A percentile compares a stretch with the other conserved stretches of the same genome.
These are phyloP conservation scores for Telmatochromis bifrenatus DNA, from an alignment of 2,113 vertebrate genomes.

Conservation along the genomic window DNA sequence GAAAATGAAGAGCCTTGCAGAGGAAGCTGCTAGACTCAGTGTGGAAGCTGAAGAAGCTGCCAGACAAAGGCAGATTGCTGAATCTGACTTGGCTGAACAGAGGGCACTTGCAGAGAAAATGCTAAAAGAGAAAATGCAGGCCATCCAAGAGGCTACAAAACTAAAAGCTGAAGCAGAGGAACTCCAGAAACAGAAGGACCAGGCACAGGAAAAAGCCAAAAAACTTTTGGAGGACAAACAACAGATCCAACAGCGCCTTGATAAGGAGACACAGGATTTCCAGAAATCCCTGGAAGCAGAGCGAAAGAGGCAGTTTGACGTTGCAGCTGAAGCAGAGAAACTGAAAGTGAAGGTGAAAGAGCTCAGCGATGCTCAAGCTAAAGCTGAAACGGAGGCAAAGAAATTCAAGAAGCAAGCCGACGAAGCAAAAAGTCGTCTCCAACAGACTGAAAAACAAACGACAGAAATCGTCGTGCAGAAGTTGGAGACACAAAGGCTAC, in stretches of 20 bases:
- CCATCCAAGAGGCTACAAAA: conserved; percentile 85
- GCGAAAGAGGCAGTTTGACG: conserved; percentile 81
- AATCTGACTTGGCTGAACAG: conserved; percentile 82
- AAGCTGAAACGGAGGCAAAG: conserved; percentile 83
- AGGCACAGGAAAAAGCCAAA: conserved; percentile 87
- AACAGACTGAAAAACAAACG: conserved; percentile 74
- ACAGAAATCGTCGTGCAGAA: conserved; percentile 80
- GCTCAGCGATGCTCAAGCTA: conserved; percentile 83
- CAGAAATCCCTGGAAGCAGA: conserved; percentile 87
- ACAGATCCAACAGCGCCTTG: conserved; percentile 85
- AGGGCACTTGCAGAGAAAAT: conserved; percentile 86
- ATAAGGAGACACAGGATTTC: conserved; percentile 84
- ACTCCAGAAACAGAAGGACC: conserved; percentile 88
- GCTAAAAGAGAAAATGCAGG: conserved; percentile 96
- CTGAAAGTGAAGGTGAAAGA: conserved; percentile 81
- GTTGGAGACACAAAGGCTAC: conserved; percentile 84
- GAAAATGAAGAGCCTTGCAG: conserved; percentile 89
- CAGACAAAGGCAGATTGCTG: conserved; percentile 79
- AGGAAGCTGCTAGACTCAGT: conserved; percentile 83
- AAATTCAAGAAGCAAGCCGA: conserved; percentile 88
- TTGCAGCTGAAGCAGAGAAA: conserved; percentile 80
- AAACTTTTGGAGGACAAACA: conserved; percentile 88
- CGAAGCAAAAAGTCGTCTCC: conserved; percentile 77
- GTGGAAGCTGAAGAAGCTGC: conserved; percentile 88
- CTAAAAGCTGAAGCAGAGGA: conserved; percentile 85